phyloP scores from a whole-genome alignment of 2,888 invertebrate genomes.

The Acleris literana region DNA sequence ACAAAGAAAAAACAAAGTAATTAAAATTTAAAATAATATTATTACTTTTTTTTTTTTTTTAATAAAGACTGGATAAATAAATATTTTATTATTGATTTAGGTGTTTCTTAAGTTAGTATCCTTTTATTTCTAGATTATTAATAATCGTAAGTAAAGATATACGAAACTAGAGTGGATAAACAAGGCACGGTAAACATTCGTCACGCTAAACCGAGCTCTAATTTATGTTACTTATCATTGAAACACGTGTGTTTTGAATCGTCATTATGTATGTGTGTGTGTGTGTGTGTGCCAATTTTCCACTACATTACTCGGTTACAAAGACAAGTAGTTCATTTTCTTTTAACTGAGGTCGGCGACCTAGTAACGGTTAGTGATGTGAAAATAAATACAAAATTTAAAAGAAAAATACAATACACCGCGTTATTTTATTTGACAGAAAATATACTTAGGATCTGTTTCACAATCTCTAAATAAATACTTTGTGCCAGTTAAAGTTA shows the following conservation, averaged over 20 bases:
- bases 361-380: conserved; percentile 24
- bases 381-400: neutral
- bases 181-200: conserved; percentile 19
- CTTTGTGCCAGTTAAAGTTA: too few species aligned
- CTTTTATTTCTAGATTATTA: too few species aligned
- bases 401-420: conserved; percentile 33
- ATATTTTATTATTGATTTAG: too few species aligned
- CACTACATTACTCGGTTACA: conserved; percentile 29
- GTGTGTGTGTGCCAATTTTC: conserved; percentile 34
- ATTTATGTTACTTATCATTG: conserved; percentile 24
- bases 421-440: too few species aligned
- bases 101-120: neutral
- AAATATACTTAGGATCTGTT: too few species aligned
- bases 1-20: too few species aligned
- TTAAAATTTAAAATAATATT: too few species aligned
- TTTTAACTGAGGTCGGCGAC: conserved; percentile 22
- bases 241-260: neutral
- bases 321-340: conserved; percentile 29
- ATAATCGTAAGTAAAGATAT: too few species aligned
- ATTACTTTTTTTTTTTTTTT: too few species aligned
- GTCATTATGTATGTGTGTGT: conserved; percentile 14
- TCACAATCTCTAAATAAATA: too few species aligned
- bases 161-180: conserved; percentile 7
- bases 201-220: conserved; percentile 20
- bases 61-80: neutral